Conservation (phyloP, 2,113 vertebrate genomes). For the Lophius piscatorius region DNA sequence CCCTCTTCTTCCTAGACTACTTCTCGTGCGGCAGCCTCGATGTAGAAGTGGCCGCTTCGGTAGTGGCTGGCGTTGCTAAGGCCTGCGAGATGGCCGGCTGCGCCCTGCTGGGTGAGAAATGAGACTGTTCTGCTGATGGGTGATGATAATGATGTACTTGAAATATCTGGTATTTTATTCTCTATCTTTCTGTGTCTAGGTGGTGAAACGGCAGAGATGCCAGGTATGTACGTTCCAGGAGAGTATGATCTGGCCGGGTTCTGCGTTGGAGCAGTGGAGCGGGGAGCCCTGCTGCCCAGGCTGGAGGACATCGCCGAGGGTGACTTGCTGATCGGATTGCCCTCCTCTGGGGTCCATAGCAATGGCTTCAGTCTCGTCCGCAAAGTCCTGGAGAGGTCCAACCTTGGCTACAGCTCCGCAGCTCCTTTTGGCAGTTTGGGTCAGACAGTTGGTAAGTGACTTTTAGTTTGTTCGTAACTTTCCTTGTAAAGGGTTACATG, state of each 20-base stretch:
- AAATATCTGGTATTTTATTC: background rate
- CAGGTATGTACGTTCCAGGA: slow-evolving; percentile 86
- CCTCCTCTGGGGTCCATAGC: slow-evolving; percentile 95
- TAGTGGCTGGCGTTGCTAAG: slow-evolving; percentile 87
- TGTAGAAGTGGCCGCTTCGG: slow-evolving; percentile 78
- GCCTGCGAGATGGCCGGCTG: slow-evolving; percentile 90
- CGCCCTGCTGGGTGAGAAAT: slow-evolving; percentile 88
- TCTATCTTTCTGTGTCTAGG: slow-evolving; percentile 70
- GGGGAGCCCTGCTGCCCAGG: slow-evolving; percentile 85
- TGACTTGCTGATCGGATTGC: slow-evolving; percentile 87
- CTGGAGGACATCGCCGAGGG: slow-evolving; percentile 83
- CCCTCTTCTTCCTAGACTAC: slow-evolving; percentile 97
- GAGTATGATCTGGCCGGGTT: slow-evolving; percentile 96
- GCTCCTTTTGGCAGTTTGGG: slow-evolving; percentile 75
- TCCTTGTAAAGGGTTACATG: no score
- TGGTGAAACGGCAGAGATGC: slow-evolving; percentile 97
- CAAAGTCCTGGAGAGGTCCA: slow-evolving; percentile 85
- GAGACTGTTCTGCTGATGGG: background rate
- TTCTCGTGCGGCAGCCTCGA: slow-evolving; percentile 95
- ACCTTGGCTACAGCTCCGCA: slow-evolving; percentile 82
- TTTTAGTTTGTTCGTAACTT: no score
- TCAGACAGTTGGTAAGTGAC: slow-evolving; percentile 89
- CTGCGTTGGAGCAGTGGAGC: slow-evolving; percentile 90
- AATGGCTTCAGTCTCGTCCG: slow-evolving; percentile 96
- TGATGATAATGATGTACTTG: no score